Base-by-base conservation (phyloP, 2,113 vertebrate species). In the Regulus satrapa region DNA sequence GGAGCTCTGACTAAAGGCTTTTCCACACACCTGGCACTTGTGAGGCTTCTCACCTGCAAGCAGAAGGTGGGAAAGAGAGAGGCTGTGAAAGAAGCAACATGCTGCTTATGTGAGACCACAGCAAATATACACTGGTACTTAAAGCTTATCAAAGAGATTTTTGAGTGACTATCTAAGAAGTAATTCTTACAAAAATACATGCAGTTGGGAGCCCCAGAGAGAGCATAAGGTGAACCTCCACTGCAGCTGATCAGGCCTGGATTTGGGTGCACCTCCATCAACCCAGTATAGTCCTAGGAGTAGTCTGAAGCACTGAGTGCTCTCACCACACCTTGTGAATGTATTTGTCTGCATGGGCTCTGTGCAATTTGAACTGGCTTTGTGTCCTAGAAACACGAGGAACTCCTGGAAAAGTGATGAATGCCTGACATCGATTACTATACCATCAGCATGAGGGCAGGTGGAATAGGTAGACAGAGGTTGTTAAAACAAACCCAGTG, bases 1-100 rank as follows among this genome's bases (percentile, higher is more conserved):
- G 96, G 99, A 99, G 97, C 99, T 99, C 98, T 99, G 99, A 92
- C 99, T 99, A 98, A 99, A 99, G 2, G 99, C 99, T 95, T 99
- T 99, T 36, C 99, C 99, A n/a, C 99, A 99, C 95, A 99, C 99
- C 98, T 99, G 99, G 95, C 99, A 99, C 95, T 99, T 99, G 97
- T 99, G 99, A 61, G 99, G 99, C 93, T 99, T 99, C 97, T 99
- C 99, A 93, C 99, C 99, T 99, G 97, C 86, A 95, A 71, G 43
- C 77, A 72, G 72, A 89, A 89, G 93, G 56, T 31, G 48, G 34
- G 48, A 64, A 73, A 91, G 40, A 88, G n/a, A 38, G 71, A 45
- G 92, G 58, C 31, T 94, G 40, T 95, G 61, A 97, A 55, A 93
- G 74, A 84, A 45, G 49, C 56, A 84, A 48, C 26, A 29, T 19